These are phyloP conservation scores for Gonioctena quinquepunctata DNA, from an alignment of 1,140 invertebrate genomes.

Conservation along the genomic window DNA sequence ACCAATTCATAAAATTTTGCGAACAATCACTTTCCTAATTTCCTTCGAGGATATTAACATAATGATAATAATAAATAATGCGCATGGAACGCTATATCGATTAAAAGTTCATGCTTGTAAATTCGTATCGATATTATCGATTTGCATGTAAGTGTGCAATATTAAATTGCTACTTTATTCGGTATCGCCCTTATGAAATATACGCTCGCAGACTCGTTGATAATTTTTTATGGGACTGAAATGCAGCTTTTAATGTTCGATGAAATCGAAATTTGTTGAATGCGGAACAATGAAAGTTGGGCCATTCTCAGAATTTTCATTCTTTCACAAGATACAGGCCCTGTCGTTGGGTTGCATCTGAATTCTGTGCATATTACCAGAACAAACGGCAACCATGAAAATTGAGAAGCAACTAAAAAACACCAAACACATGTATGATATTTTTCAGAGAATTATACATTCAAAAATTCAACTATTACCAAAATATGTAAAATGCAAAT, in stretches of 20 bases:
- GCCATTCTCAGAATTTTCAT: too few relatives aligned
- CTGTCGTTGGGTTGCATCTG: too few relatives aligned
- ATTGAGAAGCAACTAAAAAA: too few relatives aligned
- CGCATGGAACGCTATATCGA: slow-evolving; percentile 4
- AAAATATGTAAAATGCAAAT: too few relatives aligned
- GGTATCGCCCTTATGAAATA: slow-evolving; percentile 6
- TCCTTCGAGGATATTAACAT: neutral
- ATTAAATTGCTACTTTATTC: slow-evolving; percentile 34
- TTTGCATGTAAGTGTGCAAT: slow-evolving; percentile 34
- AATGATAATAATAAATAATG: slow-evolving; percentile 16
- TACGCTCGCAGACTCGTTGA: neutral
- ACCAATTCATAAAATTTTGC: neutral
- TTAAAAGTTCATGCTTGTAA: slow-evolving; percentile 25
- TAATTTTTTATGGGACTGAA: neutral
- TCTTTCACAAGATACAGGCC: too few relatives aligned
- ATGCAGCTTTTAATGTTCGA: neutral
- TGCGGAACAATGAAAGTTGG: too few relatives aligned
- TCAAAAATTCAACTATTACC: too few relatives aligned
- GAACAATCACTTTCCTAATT: slow-evolving; percentile 8
- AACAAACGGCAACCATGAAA: too few relatives aligned
- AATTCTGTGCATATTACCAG: too few relatives aligned
- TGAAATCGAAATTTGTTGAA: too few relatives aligned
- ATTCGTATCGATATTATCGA: slow-evolving; percentile 28
- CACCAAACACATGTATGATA: too few relatives aligned
- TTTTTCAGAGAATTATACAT: too few relatives aligned